These are phyloP conservation scores for Microcebus jonahi DNA, from an alignment of 2,113 vertebrate species.

Conservation along the genomic window DNA sequence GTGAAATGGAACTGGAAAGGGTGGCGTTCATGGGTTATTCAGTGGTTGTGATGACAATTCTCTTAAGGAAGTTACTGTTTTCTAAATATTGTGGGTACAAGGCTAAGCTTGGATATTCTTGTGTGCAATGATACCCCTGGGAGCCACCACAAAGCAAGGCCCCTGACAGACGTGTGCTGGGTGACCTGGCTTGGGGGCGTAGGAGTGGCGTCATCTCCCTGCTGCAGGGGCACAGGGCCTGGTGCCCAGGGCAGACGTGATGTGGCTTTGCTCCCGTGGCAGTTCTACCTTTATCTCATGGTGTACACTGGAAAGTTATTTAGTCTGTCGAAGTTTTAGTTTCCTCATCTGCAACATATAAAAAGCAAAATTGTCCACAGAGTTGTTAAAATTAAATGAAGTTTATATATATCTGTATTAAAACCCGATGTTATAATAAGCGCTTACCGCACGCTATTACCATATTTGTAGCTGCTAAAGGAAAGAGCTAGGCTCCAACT, in stretches of 20 bases:
- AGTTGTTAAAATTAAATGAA: neutral
- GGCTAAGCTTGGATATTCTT: neutral
- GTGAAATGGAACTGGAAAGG: neutral
- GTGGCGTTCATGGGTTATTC: neutral
- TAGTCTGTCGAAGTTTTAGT: neutral
- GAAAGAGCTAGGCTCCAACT: neutral
- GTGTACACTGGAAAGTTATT: neutral
- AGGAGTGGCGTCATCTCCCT: fast-evolving
- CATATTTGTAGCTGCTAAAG: neutral
- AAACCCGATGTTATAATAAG: neutral
- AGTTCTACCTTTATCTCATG: neutral
- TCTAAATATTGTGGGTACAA: neutral
- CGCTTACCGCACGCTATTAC: neutral
- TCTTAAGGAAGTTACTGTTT: neutral
- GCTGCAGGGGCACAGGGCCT: fast-evolving
- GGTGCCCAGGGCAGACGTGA: fast-evolving
- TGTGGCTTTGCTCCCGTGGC: neutral
- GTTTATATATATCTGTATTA: neutral
- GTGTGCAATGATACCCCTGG: neutral
- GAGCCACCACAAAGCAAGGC: neutral
- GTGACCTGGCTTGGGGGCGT: neutral
- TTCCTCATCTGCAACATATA: neutral
- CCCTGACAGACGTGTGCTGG: fast-evolving
- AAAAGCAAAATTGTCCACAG: neutral
- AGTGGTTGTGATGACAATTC: neutral